Evolutionary conservation across 2,797 vertebrate species (phyloP).

Genomic region (Eulemur mongoz): DNA sequence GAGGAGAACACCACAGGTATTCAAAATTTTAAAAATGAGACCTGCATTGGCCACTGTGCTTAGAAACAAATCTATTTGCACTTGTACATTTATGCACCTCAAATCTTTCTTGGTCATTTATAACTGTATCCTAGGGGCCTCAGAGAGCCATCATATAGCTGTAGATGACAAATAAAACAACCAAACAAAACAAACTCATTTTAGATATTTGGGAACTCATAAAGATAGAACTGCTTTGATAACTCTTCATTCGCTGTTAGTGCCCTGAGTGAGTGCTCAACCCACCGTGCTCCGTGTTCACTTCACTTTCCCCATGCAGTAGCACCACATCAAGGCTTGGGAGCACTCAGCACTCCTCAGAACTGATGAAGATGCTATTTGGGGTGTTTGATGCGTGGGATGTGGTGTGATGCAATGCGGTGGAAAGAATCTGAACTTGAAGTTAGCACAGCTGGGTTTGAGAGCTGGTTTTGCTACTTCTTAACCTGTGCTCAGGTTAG

Average conservation of each 20-base stretch:
- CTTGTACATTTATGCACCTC: slow-evolving; percentile 17
- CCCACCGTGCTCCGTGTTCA: not conserved
- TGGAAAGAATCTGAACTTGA: not conserved
- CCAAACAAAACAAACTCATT: not conserved
- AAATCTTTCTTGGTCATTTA: slow-evolving; percentile 44
- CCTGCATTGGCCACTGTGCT: not conserved
- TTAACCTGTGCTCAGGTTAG: not conserved
- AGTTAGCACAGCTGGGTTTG: not conserved
- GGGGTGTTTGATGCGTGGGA: not conserved
- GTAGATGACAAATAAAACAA: not conserved
- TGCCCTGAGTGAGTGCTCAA: not conserved
- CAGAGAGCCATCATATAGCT: not conserved
- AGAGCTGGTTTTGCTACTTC: not conserved
- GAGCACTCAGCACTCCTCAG: not conserved
- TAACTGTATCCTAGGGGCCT: not conserved
- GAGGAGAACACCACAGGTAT: not conserved
- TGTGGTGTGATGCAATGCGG: not conserved
- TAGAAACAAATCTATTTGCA: slow-evolving; percentile 43
- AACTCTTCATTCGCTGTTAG: not conserved
- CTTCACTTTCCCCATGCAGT: not conserved
- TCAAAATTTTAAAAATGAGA: not conserved
- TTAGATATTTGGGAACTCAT: slow-evolving; percentile 33
- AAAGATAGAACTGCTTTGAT: not conserved
- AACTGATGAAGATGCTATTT: not conserved
- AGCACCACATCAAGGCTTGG: not conserved